Conservation (phyloP, 35 echinoderm and acorn worm species). For the Ophiothrix spiculata region DNA sequence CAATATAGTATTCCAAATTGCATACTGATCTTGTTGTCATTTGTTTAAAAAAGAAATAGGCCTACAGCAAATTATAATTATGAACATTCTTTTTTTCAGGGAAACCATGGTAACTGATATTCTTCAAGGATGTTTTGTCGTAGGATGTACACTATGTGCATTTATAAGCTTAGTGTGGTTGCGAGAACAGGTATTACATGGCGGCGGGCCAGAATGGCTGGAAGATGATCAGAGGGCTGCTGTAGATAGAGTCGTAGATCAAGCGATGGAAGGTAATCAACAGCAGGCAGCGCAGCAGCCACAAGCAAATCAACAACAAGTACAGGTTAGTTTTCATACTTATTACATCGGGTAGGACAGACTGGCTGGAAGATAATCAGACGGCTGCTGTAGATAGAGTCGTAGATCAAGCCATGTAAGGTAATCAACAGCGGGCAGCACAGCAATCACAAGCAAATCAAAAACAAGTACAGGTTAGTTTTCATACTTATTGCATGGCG, state of each 20-base stretch:
- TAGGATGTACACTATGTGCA: conserved; percentile 93
- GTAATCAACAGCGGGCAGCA: background rate
- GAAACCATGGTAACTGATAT: conserved; percentile 80
- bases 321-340: conserved; percentile 1
- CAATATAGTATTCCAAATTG: no score
- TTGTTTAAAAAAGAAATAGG: no score
- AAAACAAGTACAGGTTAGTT: background rate
- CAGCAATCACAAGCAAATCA: conserved; percentile 15
- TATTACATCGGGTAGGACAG: background rate
- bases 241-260: conserved; percentile 20
- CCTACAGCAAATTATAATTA: no score
- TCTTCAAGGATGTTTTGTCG: conserved; percentile 87
- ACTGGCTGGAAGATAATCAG: conserved; percentile 52
- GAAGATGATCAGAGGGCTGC: conserved; percentile 51
- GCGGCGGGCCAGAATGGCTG: conserved; percentile 91
- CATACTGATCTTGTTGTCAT: no score
- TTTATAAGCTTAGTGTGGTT: conserved; percentile 94
- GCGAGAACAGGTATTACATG: conserved; percentile 88
- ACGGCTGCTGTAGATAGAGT: background rate
- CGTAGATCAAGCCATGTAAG: conserved; percentile 23
- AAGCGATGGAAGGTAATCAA: conserved; percentile 27
- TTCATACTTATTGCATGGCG: conserved; percentile 71
- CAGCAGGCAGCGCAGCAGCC: background rate
- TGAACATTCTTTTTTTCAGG: no score
- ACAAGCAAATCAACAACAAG: conserved; percentile 22